Base-by-base conservation (phyloP, 2,797 vertebrate genomes). In the Sebastes alutus region DNA sequence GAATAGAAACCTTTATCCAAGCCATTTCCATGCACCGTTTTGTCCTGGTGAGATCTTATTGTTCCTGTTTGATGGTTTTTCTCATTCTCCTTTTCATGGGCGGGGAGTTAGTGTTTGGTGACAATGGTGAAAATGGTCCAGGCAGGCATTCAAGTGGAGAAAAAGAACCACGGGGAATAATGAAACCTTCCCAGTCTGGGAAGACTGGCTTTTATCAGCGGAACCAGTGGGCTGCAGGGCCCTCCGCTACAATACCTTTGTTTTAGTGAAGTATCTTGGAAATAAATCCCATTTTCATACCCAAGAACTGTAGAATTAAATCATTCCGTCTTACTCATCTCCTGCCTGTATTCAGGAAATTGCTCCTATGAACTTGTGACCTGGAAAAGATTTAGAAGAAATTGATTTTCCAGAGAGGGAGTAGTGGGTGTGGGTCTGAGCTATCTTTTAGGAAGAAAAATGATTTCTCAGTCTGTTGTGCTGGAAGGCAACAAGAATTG, bases 401-500 rank as follows among this genome's bases (percentile, higher is more conserved):
- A 85, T 75, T 62, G 71, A 87, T 89, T 89, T 72, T 42, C 71
- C 27, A 20, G 67, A 64, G 35, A 52, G 73, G 61, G 23, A 64
- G 38, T 60, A 42, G 6, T 25, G 56, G 9, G 4, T 54, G 20
- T 12, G 33, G 22, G 30, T 59, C 32, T 55, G 14, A 72, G 54
- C 27, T 64, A 72, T 64, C 46, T 73, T 82, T 59, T n/a, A 22
- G 56, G 52, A 14, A 46, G 14, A 68, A 56, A 78, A 78, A 25
- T 54, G 25, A 69, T 75, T 77, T 63, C 7, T 7, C 49, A 72
- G 38, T 75, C n/a, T 73, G 42, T 69, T 81, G 38, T 65, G 59
- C 61, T 32, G 55, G 52, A 77, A 81, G 77, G 79, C 67, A 78
- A 25, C 87, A 13, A 46, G 72, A 68, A 91, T 86, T 87, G 87